Evolutionary conservation across 2,888 invertebrate genomes (phyloP), one percentile per base, ranked within the genome.

Genomic region (Trichogramma dendrolimi): DNA sequence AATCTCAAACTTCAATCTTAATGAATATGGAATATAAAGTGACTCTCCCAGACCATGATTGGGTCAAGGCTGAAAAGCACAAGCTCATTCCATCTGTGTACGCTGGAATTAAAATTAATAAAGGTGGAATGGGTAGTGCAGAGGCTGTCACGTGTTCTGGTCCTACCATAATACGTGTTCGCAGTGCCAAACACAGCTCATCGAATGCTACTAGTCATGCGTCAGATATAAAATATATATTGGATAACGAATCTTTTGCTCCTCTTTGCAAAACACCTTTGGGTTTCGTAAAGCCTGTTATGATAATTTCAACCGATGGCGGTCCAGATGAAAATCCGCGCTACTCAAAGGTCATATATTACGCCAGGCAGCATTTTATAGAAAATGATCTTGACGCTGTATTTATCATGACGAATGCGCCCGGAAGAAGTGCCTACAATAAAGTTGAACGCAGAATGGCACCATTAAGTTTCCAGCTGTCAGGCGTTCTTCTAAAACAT

Each of bases 81-180:
- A 74, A 76, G 56, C 64, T 77, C 2, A 71, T 73, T 46, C 73
- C 75, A 4, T 71, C 71, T 7, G 72, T 76, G 1, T 75, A 75
- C 67, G 75, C 71, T 14, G 69, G 63, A 11, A 64, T 71, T 46
- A 53, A 54, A 49, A 69, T 75, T 5, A 69, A 70, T 57, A 53
- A 58, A 40, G 67, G 71, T 60, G 64, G 63, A 51, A 50, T 69
- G 63, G 73, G 74, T 56, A 60, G 67, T 58, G 67, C 68, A 60
- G 59, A 75, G 71, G 73, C 74, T 55, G 75, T 79, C 48, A 60
- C 69, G 49, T 77, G 76, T 63, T 71, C 70, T 62, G 80, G 79
- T n/a, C 79, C 80, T 55, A 80, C 78, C 59, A 48, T 75, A 69
- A 70, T 80, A 49, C 72, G 76, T 8, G 71, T 76, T 41, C 49